A percentile compares a stretch with the other conserved stretches of the same genome.
Evolutionary conservation across 2,797 vertebrate species (phyloP).

Genomic region (Loris lydekkerianus): DNA sequence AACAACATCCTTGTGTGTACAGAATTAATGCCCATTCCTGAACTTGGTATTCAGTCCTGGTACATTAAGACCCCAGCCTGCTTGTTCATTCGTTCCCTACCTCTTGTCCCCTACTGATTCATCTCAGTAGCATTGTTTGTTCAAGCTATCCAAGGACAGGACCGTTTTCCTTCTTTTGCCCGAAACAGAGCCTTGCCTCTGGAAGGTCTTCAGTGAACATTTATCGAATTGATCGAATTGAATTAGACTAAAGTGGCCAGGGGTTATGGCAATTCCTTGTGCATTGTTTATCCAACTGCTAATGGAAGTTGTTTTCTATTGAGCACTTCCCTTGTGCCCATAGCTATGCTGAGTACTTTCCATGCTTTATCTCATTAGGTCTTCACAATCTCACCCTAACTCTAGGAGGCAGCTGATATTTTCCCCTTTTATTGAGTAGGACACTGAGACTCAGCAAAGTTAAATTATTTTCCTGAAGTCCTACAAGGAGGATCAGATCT

Average conservation of each 20-base stretch:
- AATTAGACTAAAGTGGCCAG: constrained; percentile 58
- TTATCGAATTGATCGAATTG: constrained; percentile 52
- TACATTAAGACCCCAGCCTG: constrained; percentile 51
- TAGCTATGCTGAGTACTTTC: neutral
- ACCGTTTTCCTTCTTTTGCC: neutral
- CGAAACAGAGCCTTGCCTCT: constrained; percentile 14
- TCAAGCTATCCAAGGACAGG: constrained; percentile 4
- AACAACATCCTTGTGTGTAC: neutral
- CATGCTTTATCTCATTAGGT: neutral
- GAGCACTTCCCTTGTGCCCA: neutral
- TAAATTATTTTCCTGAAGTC: neutral
- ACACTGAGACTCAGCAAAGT: neutral
- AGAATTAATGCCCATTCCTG: constrained; percentile 61
- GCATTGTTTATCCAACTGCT: neutral
- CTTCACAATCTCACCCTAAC: neutral
- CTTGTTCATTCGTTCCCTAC: neutral
- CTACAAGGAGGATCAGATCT: neutral
- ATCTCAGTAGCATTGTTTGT: neutral
- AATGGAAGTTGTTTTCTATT: neutral
- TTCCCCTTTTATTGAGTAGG: neutral
- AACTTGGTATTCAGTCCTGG: constrained; percentile 45
- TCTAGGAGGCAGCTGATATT: neutral
- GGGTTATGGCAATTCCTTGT: neutral
- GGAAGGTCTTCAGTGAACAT: constrained; percentile 51
- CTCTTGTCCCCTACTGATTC: neutral